These are phyloP conservation scores for Rostratula benghalensis DNA, from an alignment of 2,113 vertebrate genomes.

Conservation along the genomic window DNA sequence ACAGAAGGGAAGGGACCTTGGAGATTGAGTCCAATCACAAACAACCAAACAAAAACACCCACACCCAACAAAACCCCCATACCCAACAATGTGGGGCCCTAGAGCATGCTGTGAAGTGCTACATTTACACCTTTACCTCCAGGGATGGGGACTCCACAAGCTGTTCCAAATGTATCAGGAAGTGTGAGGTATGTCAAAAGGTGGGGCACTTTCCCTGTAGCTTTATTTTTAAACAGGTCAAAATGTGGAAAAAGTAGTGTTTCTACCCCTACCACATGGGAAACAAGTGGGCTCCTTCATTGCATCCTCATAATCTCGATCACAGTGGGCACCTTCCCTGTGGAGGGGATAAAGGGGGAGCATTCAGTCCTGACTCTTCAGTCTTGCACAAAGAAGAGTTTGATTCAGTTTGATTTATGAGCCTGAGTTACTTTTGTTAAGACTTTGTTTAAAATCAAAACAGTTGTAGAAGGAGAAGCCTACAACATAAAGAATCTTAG, in stretches of 20 bases:
- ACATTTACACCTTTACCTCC: too few species aligned
- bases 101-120: too few species aligned
- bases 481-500: not conserved
- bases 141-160: too few species aligned
- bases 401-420: not conserved
- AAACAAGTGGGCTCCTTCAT: not conserved
- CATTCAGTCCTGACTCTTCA: rapidly evolving
- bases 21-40: too few species aligned
- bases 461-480: not conserved
- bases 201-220: not conserved
- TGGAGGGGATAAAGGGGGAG: not conserved
- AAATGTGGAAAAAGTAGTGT: not conserved
- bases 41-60: too few species aligned
- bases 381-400: not conserved
- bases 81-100: too few species aligned
- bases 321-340: too few species aligned
- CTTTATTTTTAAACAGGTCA: not conserved
- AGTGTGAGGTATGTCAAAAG: not conserved
- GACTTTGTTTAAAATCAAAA: not conserved
- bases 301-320: not conserved
- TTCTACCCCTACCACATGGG: not conserved
- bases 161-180: too few species aligned
- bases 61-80: too few species aligned
- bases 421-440: not conserved
- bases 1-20: too few species aligned